phyloP scores from a whole-genome alignment of 2,797 vertebrate species.

The Lagodon rhomboides region DNA sequence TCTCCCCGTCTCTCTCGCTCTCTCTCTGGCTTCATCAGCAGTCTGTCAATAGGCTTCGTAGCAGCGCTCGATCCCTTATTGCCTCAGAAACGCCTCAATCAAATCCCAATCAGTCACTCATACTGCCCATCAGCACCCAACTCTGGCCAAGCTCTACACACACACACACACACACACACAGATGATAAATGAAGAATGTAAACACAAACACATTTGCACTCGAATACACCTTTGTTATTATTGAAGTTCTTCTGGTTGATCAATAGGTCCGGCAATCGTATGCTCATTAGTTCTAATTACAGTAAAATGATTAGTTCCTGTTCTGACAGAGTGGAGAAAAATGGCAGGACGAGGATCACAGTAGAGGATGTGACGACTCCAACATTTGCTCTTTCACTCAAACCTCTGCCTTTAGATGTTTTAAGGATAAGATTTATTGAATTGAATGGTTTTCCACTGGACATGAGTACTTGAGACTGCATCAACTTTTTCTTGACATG shows the following conservation, averaged over 20 bases:
- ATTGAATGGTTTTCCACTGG: background rate
- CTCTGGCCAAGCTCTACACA: conserved; percentile 36
- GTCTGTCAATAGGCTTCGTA: conserved; percentile 85
- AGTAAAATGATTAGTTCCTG: conserved; percentile 42
- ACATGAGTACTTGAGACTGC: conserved; percentile 16
- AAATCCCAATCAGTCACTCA: conserved; percentile 86
- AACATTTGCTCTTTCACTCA: background rate
- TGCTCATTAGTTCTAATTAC: conserved; percentile 64
- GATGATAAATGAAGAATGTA: conserved; percentile 62
- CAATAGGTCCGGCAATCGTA: conserved; percentile 62
- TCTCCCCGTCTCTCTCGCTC: conserved; percentile 40
- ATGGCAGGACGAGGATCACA: background rate
- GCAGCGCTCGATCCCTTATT: conserved; percentile 83
- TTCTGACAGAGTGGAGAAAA: conserved; percentile 32
- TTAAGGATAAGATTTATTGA: background rate
- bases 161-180: conserved; percentile 27
- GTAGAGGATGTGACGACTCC: background rate
- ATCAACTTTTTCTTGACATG: conserved; percentile 50
- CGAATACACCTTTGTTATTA: conserved; percentile 49
- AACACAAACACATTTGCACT: conserved; percentile 53
- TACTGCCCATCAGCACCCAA: conserved; percentile 68
- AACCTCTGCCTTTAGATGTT: background rate
- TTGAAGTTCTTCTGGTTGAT: conserved; percentile 45
- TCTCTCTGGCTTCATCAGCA: conserved; percentile 84
- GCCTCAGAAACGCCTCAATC: conserved; percentile 86